A percentile compares a stretch with the other conserved stretches of the same genome.
These are phyloP conservation scores for Mechanitis mazaeus DNA, from an alignment of 2,888 invertebrate species.

Conservation along the genomic window DNA sequence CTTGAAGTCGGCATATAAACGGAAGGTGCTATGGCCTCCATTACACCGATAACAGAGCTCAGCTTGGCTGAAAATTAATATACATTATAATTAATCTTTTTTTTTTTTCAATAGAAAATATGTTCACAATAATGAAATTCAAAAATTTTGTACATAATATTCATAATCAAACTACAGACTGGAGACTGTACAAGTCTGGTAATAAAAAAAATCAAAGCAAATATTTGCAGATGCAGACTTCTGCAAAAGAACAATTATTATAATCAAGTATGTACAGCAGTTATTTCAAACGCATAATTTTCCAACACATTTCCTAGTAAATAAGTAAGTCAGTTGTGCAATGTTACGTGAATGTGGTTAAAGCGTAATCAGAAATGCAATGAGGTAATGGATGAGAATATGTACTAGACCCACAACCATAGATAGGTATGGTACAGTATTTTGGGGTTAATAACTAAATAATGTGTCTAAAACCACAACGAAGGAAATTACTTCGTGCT, in stretches of 20 bases:
- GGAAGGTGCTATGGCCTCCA: conserved; percentile 75
- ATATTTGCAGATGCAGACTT: too few species aligned
- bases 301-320: not conserved
- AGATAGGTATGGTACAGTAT: not conserved
- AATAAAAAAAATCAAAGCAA: too few species aligned
- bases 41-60: conserved; percentile 75
- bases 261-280: not conserved
- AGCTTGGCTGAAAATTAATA: conserved; percentile 56
- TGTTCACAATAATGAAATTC: too few species aligned
- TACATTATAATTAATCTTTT: too few species aligned
- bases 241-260: not conserved
- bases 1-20: conserved; percentile 76
- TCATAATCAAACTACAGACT: not conserved
- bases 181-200: too few species aligned
- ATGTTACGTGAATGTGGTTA: conserved; percentile 13
- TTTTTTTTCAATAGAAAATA: too few species aligned
- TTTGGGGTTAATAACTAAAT: not conserved
- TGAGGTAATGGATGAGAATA: not conserved
- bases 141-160: too few species aligned
- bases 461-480: too few species aligned
- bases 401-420: not conserved
- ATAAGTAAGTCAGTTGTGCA: conserved; percentile 12
- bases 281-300: not conserved
- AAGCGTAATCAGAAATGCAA: conserved; percentile 5
- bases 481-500: too few species aligned